Evolutionary conservation across 1,140 invertebrate species (phyloP), one percentile per base, ranked within the genome.

Genomic region (Dreissena rostriformis): DNA sequence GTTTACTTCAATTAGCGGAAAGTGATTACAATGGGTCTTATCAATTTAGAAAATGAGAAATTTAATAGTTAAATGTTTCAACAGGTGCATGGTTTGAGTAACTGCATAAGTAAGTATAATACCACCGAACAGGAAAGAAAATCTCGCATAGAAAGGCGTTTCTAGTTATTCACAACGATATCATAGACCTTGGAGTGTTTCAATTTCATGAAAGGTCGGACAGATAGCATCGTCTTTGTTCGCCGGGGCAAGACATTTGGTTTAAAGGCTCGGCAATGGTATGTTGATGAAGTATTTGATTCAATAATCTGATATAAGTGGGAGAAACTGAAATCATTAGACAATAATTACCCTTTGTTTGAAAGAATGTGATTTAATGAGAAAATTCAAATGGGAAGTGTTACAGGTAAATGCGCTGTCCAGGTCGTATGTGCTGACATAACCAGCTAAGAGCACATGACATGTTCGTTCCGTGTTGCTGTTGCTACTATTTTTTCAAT

Each of bases 271-370:
- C n/a, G 14, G 14, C 15, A 51, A 71, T n/a, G 24, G 22, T 15
- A 78, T 49, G 28, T 61, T 78, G 24, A 49, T 61, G 53, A 51
- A 53, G 52, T n/a, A 70, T 55, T 53, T 17, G 75, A 75, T 61
- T 68, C 52, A 22, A 19, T 70, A 75, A 83, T 61, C 72, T 22
- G 66, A 75, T 74, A 57, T 75, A 39, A 67, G 81, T 52, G 28
- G 74, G 63, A 83, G 22, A 14, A 19, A 52, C 19, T 53, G 73
- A 61, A 77, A 76, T 68, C 82, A 77, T 55, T 75, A 75, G 71
- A 67, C 49, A 26, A 24, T 22, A 68, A 68, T 75, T 73, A 65
- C 28, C 73, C 52, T 82, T 73, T 82, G 72, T 75, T 70, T 72
- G 67, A 63, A 51, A 51, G 26, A 63, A 61, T 71, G 78, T 81